Base-by-base conservation (phyloP, 2,113 vertebrate species). In the Cepphus grylle region DNA sequence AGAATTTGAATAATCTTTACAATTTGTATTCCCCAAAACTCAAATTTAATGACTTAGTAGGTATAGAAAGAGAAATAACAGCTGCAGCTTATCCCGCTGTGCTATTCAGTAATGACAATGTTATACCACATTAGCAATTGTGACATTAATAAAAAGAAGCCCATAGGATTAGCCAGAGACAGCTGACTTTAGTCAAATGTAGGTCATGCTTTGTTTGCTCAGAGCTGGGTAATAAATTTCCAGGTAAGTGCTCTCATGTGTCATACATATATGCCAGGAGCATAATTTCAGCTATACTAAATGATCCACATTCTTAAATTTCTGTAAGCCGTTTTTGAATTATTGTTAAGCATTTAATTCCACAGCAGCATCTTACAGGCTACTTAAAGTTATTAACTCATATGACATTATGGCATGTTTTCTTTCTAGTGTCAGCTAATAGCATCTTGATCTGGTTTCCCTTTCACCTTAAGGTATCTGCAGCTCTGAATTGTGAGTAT, bases 121-220 rank as follows among this genome's bases (percentile, higher is more conserved):
- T 98, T 98, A 96, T 97, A 98, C 97, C 96, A 97, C 98, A 98
- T 98, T 98, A 98, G 97, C 98, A 97, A 98, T 96, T 97, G 98
- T 98, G 98, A 98, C 98, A 98, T 98, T 98, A 98, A 98, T 98
- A 98, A 98, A 98, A 97, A 98, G 97, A 97, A 98, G 96, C 98
- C 98, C 98, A 97, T 91, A 98, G 98, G 98, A 98, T 98, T 98
- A 98, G 94, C 97, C 96, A 96, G 96, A 97, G 97, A 98, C 98
- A 98, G 98, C 98, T 98, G 98, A 98, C 98, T 98, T 98, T 98
- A 98, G 97, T 98, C 97, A 98, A 98, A 98, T 98, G 98, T 98
- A 98, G 98, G 98, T 98, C 98, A 98, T 97, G 97, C 97, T 98
- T 98, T 98, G 98, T 98, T 98, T 98, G 97, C 97, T 98, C 98